Percentiles rank a stretch among this genome's conserved stretches.
phyloP scores from a whole-genome alignment of 2,797 vertebrate genomes.

The Distichodus sexfasciatus region DNA sequence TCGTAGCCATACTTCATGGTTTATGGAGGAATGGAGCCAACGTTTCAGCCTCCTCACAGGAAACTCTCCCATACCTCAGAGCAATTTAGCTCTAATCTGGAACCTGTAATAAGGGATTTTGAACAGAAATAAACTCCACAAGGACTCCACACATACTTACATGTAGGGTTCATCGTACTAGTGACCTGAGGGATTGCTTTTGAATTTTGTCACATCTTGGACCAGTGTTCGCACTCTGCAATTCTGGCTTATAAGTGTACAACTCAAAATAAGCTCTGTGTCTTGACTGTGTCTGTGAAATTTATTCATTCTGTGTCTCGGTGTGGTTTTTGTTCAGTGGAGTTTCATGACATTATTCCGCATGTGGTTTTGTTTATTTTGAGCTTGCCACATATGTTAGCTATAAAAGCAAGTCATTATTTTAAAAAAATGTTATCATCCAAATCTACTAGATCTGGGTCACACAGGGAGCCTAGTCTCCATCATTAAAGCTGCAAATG shows the following conservation, averaged over 20 bases:
- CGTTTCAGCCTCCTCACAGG: background rate
- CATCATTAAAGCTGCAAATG: slow-evolving; percentile 25
- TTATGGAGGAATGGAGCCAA: background rate
- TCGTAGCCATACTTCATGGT: slow-evolving; percentile 16
- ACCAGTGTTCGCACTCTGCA: background rate
- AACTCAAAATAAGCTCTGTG: background rate
- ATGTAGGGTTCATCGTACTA: background rate
- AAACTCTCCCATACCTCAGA: background rate
- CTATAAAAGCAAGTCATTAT: slow-evolving; percentile 60
- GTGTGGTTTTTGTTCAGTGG: slow-evolving; percentile 41
- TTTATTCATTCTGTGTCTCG: slow-evolving; percentile 42
- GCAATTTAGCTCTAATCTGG: background rate
- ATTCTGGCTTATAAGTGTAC: background rate
- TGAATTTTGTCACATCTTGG: background rate
- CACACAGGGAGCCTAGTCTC: slow-evolving; percentile 40
- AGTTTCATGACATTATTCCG: slow-evolving; percentile 49
- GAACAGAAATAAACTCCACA: background rate
- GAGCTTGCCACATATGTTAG: slow-evolving; percentile 62
- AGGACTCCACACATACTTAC: slow-evolving; percentile 8
- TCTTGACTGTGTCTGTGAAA: slow-evolving; percentile 22
- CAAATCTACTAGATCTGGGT: slow-evolving; percentile 55
- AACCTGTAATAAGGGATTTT: background rate
- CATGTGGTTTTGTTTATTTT: slow-evolving; percentile 67
- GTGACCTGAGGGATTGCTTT: background rate
- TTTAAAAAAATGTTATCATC: slow-evolving; percentile 52